phyloP scores from a whole-genome alignment of 2,113 vertebrate genomes.

The Ondatra zibethicus region DNA sequence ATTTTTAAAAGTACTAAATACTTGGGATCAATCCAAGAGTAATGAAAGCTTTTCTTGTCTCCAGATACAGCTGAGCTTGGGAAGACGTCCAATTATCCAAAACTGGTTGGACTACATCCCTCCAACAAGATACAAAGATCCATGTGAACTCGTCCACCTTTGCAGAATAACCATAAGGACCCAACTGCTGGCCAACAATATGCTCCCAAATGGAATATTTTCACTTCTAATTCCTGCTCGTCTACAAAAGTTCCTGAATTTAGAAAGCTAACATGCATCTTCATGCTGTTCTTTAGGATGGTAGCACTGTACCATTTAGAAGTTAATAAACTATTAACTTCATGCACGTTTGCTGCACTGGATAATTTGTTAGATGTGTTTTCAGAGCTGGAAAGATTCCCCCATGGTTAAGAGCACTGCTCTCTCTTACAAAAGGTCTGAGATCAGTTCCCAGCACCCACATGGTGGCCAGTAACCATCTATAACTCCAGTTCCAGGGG shows the following conservation, averaged over 20 bases:
- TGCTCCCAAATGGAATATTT: slow-evolving; percentile 82
- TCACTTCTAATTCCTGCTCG: slow-evolving; percentile 77
- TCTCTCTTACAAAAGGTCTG: not conserved
- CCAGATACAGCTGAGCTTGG: slow-evolving; percentile 75
- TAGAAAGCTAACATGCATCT: slow-evolving; percentile 74
- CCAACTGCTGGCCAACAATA: slow-evolving; percentile 74
- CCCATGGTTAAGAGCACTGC: not conserved
- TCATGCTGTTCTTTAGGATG: slow-evolving; percentile 55
- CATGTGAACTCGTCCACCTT: slow-evolving; percentile 80
- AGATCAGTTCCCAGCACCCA: not conserved
- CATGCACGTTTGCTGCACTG: slow-evolving; percentile 27
- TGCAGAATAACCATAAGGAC: slow-evolving; percentile 80
- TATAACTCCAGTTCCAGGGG: not conserved
- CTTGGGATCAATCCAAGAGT: not conserved
- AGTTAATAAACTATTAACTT: slow-evolving; percentile 79
- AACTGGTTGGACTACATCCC: slow-evolving; percentile 82
- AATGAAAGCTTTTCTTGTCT: slow-evolving; percentile 56
- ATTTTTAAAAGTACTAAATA: slow-evolving; percentile 9
- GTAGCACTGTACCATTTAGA: slow-evolving; percentile 35
- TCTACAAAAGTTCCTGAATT: slow-evolving; percentile 82
- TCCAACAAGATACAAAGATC: slow-evolving; percentile 78
- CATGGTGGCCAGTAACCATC: too few species aligned
- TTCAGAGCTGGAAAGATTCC: too few species aligned
- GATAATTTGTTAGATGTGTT: not conserved
- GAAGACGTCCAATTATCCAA: slow-evolving; percentile 76